Evolutionary conservation across 2,888 invertebrate species (phyloP), one percentile per base, ranked within the genome.

Genomic region (Glyphotaelius pellucidus): DNA sequence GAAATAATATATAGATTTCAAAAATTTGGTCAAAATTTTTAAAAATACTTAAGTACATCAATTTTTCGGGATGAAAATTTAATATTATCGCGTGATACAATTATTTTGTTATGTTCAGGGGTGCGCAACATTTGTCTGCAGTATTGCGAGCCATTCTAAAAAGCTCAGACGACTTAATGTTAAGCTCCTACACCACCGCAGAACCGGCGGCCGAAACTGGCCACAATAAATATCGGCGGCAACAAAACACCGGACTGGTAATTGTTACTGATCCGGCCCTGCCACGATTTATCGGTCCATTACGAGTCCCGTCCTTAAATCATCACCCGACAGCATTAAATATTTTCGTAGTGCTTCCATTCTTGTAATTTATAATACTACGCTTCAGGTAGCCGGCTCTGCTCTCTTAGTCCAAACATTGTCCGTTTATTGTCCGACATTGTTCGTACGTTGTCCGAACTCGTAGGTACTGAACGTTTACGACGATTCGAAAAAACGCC

Each of bases 271-370:
- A 93, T 93, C 92, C 92, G 87, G 83, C 90, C 91, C 92, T 52
- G 92, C 86, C 81, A 89, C 93, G 96, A 96, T 96, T 96, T 96
- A 96, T 96, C 95, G 96, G 95, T 94, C 96, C 96, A 96, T 96
- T 96, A 96, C 95, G 94, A 95, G 95, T 94, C 94, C 94, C 95
- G 94, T 95, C 95, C 95, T 95, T 96, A 96, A 96, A 96, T 96
- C 96, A 96, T 96, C 95, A 95, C 95, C 95, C 95, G 96, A 96
- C 96, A 94, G 94, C 95, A 94, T 93, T 93, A 93, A 93, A 93
- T 94, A 94, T 94, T 94, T 94, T 95, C 95, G 95, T 95, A 95
- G 95, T 95, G 95, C 94, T 92, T 47, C 92, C 92, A 92, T 93
- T 93, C 67, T 38, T 83, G 89, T 92, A 93, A 93, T 93, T 93